Conservation (phyloP, 2,888 invertebrate genomes). For the Mantis religiosa region DNA sequence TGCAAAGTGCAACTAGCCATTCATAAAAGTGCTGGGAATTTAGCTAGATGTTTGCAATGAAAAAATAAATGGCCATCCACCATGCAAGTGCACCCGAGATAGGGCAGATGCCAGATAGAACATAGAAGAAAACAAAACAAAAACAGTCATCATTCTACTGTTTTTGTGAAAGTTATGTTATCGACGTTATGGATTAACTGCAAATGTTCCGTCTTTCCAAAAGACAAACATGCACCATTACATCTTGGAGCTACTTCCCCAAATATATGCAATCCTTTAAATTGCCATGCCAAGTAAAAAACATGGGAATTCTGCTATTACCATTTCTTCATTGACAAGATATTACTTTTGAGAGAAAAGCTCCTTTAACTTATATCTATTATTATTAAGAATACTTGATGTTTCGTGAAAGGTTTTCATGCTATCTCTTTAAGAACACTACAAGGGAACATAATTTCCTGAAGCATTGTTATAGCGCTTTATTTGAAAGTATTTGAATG, state of each 20-base stretch:
- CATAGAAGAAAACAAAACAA: slow-evolving; percentile 2
- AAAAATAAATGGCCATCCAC: neutral
- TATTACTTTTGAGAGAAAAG: too few species aligned
- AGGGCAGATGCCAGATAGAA: slow-evolving; percentile 14
- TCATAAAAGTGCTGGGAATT: neutral
- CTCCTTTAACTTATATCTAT: too few species aligned
- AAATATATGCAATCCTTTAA: neutral
- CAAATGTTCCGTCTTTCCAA: neutral
- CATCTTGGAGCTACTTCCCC: neutral
- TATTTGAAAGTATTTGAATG: too few species aligned
- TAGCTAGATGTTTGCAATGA: neutral
- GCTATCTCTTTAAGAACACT: too few species aligned
- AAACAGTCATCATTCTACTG: neutral
- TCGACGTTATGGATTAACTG: neutral
- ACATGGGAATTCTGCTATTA: too few species aligned
- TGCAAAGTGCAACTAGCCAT: neutral
- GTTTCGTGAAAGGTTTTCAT: too few species aligned
- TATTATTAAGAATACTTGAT: too few species aligned
- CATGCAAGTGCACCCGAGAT: slow-evolving; percentile 7
- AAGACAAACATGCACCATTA: neutral
- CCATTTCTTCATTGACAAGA: too few species aligned
- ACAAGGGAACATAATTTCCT: too few species aligned
- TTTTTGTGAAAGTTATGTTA: neutral
- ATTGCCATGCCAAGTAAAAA: neutral
- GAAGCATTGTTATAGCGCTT: too few species aligned